Conservation (phyloP, 2,113 vertebrate genomes). For the Lagopus muta region DNA sequence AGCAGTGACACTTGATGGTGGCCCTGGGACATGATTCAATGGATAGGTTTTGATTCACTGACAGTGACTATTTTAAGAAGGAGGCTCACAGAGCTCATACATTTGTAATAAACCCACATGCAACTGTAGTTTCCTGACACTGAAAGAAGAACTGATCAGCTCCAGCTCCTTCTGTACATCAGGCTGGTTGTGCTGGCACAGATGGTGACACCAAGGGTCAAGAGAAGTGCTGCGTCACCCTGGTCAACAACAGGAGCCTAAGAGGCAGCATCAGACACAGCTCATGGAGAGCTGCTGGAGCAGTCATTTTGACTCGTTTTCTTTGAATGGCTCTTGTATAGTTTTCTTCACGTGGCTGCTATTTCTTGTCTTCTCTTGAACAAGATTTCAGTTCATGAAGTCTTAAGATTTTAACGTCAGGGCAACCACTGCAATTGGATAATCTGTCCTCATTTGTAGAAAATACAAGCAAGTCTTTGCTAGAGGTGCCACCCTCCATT, state of each 20-base stretch:
- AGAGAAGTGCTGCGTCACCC: neutral
- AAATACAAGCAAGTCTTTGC: neutral
- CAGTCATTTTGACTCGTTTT: neutral
- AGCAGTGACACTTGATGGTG: neutral
- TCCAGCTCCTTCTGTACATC: neutral
- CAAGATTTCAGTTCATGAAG: accelerated
- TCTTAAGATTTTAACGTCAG: neutral
- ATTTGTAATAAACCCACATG: neutral
- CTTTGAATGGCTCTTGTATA: neutral
- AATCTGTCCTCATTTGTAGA: neutral
- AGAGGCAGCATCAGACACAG: neutral
- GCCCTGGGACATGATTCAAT: neutral
- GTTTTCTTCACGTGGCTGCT: neutral
- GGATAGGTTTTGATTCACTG: slow-evolving; percentile 2
- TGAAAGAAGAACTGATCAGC: neutral
- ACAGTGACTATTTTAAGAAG: slow-evolving; percentile 36
- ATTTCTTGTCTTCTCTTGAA: neutral
- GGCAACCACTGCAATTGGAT: neutral
- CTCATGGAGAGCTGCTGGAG: neutral
- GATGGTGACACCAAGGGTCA: neutral
- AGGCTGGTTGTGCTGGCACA: neutral
- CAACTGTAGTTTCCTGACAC: slow-evolving; percentile 30
- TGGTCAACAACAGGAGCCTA: neutral
- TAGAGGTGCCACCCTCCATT: neutral
- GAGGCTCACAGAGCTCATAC: neutral